phyloP scores from a whole-genome alignment of 2,888 invertebrate genomes.

The Eristalinus sepulchralis region DNA sequence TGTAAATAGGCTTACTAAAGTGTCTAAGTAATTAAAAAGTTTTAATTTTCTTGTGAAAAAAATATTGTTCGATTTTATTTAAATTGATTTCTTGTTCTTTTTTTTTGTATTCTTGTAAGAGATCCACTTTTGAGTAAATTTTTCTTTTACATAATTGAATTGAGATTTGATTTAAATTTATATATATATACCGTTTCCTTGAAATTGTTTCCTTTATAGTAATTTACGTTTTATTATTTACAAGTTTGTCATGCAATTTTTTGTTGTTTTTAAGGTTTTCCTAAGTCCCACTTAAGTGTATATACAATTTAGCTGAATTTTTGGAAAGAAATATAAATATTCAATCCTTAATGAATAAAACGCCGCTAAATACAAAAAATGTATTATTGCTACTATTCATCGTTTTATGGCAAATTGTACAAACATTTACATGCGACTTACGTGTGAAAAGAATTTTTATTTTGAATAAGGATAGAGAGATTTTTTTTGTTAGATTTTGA shows the following conservation, averaged over 20 bases:
- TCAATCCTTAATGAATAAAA: not conserved
- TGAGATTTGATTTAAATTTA: slow-evolving; percentile 36
- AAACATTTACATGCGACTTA: slow-evolving; percentile 13
- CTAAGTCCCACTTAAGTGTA: not conserved
- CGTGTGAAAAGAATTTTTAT: not conserved
- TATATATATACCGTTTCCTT: slow-evolving; percentile 20
- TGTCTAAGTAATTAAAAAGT: slow-evolving; percentile 47
- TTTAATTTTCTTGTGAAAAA: slow-evolving; percentile 34
- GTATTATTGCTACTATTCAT: not conserved
- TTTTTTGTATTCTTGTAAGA: slow-evolving; percentile 21
- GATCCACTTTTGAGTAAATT: slow-evolving; percentile 23
- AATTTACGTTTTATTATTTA: slow-evolving; percentile 1
- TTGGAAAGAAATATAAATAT: not conserved
- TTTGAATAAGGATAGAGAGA: slow-evolving; percentile 21
- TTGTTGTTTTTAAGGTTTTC: slow-evolving; percentile 1
- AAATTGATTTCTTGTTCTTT: not conserved
- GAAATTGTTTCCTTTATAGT: slow-evolving; percentile 27
- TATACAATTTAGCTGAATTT: not conserved
- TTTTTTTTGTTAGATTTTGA: slow-evolving; percentile 3
- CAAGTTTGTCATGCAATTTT: slow-evolving; percentile 29
- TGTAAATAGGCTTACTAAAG: slow-evolving; percentile 51
- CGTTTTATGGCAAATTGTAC: not conserved
- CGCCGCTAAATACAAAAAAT: not conserved
- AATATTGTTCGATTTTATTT: slow-evolving; percentile 25
- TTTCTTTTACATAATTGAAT: slow-evolving; percentile 55